These are phyloP conservation scores for Toxostoma redivivum DNA, from an alignment of 2,113 vertebrate species.

Conservation along the genomic window DNA sequence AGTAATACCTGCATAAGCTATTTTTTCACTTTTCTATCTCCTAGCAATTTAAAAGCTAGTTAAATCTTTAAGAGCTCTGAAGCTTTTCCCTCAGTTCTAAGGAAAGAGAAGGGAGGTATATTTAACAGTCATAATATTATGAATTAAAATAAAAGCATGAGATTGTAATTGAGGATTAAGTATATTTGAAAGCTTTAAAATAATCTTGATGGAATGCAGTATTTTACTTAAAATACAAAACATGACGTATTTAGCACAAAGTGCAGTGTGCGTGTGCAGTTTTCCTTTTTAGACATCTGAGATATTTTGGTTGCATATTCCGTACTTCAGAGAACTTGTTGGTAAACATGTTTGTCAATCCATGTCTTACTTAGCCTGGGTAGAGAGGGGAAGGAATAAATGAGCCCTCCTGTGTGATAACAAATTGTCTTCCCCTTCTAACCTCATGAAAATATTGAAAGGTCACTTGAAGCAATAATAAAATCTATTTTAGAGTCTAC, in stretches of 20 bases:
- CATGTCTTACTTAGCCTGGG: not conserved
- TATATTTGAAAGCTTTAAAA: conserved; percentile 2
- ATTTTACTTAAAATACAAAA: not conserved
- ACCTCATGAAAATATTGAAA: not conserved
- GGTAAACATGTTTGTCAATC: not conserved
- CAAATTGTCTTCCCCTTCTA: not conserved
- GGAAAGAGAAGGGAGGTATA: not conserved
- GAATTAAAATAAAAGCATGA: not conserved
- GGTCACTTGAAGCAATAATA: not conserved
- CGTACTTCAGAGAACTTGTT: not conserved
- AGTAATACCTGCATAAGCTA: too few relatives aligned
- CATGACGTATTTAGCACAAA: not conserved
- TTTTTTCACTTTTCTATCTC: too few relatives aligned
- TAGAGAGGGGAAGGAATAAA: not conserved
- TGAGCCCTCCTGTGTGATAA: not conserved
- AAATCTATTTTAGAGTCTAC: not conserved
- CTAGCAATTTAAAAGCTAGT: not conserved
- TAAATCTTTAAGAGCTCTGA: not conserved
- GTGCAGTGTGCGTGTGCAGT: not conserved
- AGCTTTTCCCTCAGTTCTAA: not conserved
- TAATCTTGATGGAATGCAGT: not conserved
- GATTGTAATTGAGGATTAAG: not conserved
- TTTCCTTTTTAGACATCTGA: not conserved
- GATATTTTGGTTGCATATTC: not conserved
- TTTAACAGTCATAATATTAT: not conserved